These are phyloP conservation scores for Tricholaema leucomelas DNA, from an alignment of 2,113 vertebrate species.

Conservation along the genomic window DNA sequence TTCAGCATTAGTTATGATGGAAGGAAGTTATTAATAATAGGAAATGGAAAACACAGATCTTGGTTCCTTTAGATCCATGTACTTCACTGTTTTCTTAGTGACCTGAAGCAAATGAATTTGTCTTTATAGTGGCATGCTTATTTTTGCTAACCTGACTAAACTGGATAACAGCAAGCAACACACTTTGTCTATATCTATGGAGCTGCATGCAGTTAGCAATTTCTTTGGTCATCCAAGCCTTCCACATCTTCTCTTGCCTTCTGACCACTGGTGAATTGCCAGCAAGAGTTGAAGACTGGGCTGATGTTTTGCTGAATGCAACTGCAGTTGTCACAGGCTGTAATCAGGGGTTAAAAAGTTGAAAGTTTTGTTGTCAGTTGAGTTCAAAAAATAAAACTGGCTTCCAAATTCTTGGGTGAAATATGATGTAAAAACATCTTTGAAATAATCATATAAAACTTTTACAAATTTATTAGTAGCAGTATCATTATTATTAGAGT, in stretches of 20 bases:
- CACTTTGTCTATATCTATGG: background rate
- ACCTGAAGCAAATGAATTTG: background rate
- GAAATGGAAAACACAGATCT: background rate
- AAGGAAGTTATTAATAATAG: conserved; percentile 33
- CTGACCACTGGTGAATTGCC: background rate
- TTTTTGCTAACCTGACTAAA: background rate
- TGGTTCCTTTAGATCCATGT: background rate
- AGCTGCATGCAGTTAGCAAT: background rate
- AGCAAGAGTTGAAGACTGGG: background rate
- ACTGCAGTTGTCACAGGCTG: background rate
- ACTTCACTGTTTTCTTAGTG: background rate
- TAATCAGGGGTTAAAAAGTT: background rate
- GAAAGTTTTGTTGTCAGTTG: background rate
- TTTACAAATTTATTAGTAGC: no score
- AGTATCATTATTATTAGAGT: no score
- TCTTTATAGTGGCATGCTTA: background rate
- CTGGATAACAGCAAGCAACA: background rate
- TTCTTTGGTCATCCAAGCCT: background rate
- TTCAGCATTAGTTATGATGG: conserved; percentile 34
- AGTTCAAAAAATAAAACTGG: background rate
- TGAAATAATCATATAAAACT: no score
- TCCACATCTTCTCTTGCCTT: background rate
- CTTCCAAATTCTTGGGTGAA: background rate
- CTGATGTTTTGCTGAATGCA: background rate
- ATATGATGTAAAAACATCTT: background rate